Conservation (phyloP, 2,113 vertebrate genomes). For the Zootoca vivipara region DNA sequence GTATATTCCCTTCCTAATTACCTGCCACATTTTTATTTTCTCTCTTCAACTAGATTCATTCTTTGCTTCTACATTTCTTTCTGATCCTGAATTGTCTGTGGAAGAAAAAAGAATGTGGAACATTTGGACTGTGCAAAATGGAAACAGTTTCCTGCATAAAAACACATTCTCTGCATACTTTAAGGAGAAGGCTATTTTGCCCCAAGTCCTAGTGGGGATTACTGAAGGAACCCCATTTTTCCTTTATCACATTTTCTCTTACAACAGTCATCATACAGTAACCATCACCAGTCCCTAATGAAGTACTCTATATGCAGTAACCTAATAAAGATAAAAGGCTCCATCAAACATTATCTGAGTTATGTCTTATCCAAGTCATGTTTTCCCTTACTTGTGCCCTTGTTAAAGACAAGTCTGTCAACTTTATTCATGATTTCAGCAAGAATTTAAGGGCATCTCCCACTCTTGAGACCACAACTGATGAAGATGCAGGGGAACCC, state of each 20-base stretch:
- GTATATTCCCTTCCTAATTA: neutral
- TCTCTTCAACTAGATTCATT: neutral
- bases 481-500: neutral
- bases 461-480: neutral
- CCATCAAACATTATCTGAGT: constrained; percentile 14
- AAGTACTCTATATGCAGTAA: constrained; percentile 24
- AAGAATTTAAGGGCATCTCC: constrained; percentile 4
- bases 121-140: neutral
- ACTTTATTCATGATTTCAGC: constrained; percentile 17
- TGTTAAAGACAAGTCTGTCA: constrained; percentile 6
- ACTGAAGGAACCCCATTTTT: neutral
- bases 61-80: neutral
- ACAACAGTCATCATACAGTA: neutral
- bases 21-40: neutral
- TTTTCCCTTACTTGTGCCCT: neutral
- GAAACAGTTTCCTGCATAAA: no score
- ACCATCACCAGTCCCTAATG: neutral
- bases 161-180: neutral
- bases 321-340: constrained; percentile 20
- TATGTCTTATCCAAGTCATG: neutral
- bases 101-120: neutral
- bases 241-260: neutral
- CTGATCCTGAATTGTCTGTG: neutral
- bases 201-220: neutral
- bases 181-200: neutral